Evolutionary conservation across 2,113 vertebrate species (phyloP).

Genomic region (Cromileptes altivelis): DNA sequence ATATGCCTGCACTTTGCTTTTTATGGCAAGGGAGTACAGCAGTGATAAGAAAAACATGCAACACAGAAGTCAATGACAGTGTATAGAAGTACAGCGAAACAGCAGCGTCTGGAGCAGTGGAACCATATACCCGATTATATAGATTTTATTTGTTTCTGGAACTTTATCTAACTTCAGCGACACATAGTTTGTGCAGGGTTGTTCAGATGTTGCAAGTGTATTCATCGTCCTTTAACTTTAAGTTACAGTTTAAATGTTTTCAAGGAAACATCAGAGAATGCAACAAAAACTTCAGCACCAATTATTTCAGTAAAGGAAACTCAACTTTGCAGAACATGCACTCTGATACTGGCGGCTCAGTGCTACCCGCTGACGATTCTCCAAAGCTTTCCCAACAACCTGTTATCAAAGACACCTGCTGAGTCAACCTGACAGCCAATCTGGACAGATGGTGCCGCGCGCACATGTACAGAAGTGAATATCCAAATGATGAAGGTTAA

Average conservation of each 20-base stretch:
- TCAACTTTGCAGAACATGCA: background rate
- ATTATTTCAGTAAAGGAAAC: background rate
- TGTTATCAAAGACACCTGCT: slow-evolving; percentile 20
- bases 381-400: background rate
- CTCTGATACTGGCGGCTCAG: background rate
- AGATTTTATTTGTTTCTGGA: slow-evolving; percentile 10
- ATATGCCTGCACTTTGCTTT: slow-evolving; percentile 18
- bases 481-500: slow-evolving; percentile 34
- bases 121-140: background rate
- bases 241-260: background rate
- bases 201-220: background rate
- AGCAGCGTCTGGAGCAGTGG: background rate
- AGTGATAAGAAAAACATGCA: slow-evolving; percentile 20
- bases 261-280: background rate
- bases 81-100: background rate
- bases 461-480: background rate
- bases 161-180: no score
- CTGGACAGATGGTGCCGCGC: background rate
- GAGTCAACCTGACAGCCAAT: slow-evolving; percentile 22
- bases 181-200: background rate
- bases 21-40: background rate
- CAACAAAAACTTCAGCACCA: background rate
- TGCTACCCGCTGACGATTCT: background rate
- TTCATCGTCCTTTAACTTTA: background rate
- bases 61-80: background rate